Evolutionary conservation across 2,888 invertebrate genomes (phyloP).

Genomic region (Heliconius hortense): DNA sequence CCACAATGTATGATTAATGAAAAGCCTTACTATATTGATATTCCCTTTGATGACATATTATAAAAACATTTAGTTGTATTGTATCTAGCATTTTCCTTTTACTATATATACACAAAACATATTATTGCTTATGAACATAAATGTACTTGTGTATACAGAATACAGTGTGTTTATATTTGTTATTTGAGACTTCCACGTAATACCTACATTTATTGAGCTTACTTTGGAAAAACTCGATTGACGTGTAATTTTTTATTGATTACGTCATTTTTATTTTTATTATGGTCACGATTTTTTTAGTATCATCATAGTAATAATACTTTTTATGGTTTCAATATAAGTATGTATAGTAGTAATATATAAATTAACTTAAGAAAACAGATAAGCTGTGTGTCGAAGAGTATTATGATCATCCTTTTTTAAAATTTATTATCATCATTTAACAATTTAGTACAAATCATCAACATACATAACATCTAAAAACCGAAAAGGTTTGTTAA

Average conservation of each 20-base stretch:
- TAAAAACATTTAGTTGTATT: neutral
- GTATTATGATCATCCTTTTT: no score
- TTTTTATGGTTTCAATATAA: no score
- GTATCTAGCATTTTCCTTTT: slow-evolving; percentile 5
- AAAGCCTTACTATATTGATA: neutral
- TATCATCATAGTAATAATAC: no score
- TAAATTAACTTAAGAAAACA: no score
- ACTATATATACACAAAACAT: neutral
- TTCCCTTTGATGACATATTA: neutral
- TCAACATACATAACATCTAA: no score
- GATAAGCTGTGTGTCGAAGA: no score
- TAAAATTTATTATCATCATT: no score
- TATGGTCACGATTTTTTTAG: slow-evolving; percentile 8
- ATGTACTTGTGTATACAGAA: slow-evolving; percentile 6
- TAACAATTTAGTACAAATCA: no score
- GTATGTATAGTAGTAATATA: no score
- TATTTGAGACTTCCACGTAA: slow-evolving; percentile 5
- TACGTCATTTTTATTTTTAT: neutral
- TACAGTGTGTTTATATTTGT: slow-evolving; percentile 2
- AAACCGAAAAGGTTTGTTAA: no score
- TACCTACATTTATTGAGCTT: neutral
- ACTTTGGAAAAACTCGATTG: neutral
- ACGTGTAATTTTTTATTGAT: neutral
- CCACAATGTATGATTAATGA: no score
- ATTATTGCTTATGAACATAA: neutral